Percentiles rank a stretch among this genome's conserved stretches.
phyloP scores from a whole-genome alignment of 1,140 invertebrate genomes.

The Luehdorfia chinensis region DNA sequence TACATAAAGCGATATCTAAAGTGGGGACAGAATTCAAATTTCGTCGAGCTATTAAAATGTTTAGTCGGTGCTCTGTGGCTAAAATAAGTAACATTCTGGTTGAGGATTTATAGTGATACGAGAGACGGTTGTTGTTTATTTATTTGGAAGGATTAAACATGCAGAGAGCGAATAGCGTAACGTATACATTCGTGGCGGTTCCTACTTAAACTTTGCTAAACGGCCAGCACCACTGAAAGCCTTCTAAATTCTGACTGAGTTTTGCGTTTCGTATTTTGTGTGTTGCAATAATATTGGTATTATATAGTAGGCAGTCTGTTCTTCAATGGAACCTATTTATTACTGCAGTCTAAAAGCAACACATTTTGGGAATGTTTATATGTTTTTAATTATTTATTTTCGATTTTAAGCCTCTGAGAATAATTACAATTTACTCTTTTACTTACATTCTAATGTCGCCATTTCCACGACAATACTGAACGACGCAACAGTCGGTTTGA shows the following conservation, averaged over 20 bases:
- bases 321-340: no score
- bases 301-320: conserved; percentile 20
- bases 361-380: no score
- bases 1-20: no score
- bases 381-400: no score
- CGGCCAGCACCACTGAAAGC: conserved; percentile 57
- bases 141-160: conserved; percentile 64
- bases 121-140: conserved; percentile 56
- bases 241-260: conserved; percentile 55
- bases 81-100: conserved; percentile 57
- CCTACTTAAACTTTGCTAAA: conserved; percentile 71
- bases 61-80: conserved; percentile 20
- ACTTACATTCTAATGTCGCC: no score
- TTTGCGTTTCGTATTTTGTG: conserved; percentile 44
- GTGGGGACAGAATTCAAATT: conserved; percentile 5
- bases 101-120: conserved; percentile 56
- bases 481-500: no score
- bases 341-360: neutral
- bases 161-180: conserved; percentile 46
- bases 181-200: conserved; percentile 37
- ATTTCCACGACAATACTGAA: no score
- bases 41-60: conserved; percentile 12
- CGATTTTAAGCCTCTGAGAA: no score
- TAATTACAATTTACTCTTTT: no score
- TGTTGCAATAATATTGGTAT: conserved; percentile 48